phyloP scores from a whole-genome alignment of 2,797 vertebrate species.

The Cynopterus sphinx region DNA sequence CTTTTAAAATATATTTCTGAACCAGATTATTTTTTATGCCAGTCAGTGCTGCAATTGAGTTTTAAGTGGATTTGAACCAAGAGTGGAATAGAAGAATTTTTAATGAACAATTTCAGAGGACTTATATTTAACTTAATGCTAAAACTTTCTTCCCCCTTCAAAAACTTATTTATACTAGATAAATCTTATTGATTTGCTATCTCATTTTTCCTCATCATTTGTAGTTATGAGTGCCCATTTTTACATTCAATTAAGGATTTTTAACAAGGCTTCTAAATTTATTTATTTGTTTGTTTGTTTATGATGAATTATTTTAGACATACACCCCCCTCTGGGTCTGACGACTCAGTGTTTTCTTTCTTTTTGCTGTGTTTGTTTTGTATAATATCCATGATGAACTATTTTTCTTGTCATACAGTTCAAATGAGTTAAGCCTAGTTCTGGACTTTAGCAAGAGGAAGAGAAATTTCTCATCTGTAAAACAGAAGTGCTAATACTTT shows the following conservation, averaged over 20 bases:
- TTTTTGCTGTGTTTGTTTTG: neutral
- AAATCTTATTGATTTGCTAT: neutral
- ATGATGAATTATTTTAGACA: conserved; percentile 28
- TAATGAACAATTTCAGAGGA: neutral
- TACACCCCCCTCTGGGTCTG: neutral
- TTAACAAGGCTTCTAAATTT: neutral
- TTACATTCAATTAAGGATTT: neutral
- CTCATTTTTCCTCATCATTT: neutral
- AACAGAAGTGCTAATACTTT: neutral
- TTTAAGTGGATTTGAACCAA: conserved; percentile 34
- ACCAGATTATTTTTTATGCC: neutral
- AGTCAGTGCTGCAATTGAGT: neutral
- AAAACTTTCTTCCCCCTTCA: neutral
- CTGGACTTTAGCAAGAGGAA: neutral
- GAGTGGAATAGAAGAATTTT: neutral
- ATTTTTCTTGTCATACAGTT: neutral
- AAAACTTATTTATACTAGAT: neutral
- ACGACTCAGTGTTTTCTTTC: neutral
- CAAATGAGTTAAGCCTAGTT: neutral
- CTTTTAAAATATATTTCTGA: neutral
- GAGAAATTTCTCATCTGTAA: neutral
- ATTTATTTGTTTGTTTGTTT: neutral
- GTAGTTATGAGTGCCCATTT: neutral
- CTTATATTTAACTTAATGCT: conserved; percentile 1
- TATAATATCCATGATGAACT: neutral